Percentiles rank a stretch among this genome's conserved stretches.
Conservation (phyloP, 1,140 invertebrate genomes). For the Ostrea edulis region DNA sequence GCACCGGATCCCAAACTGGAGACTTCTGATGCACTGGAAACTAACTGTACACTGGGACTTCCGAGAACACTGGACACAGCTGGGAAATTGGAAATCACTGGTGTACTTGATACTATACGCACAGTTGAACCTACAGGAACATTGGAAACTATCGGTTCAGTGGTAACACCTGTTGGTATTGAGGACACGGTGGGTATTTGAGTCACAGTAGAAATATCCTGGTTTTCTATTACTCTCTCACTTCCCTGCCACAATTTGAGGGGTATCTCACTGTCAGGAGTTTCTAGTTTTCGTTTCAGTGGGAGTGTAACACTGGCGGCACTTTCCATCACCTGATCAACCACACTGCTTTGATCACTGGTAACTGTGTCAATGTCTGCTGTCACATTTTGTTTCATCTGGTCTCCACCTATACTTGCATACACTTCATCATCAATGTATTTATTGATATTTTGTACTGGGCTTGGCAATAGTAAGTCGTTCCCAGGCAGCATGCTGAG, state of each 20-base stretch:
- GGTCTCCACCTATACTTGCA: background rate
- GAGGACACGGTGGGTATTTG: background rate
- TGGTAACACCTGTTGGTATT: background rate
- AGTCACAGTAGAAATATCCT: constrained; percentile 1
- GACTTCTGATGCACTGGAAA: background rate
- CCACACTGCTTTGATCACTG: background rate
- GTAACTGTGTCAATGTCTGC: background rate
- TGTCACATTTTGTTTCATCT: background rate
- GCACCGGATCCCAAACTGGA: background rate
- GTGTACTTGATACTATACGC: background rate
- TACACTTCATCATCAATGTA: background rate
- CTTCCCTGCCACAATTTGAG: background rate
- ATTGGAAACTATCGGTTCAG: background rate
- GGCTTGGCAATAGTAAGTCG: background rate
- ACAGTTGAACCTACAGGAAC: background rate
- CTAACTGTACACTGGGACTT: background rate
- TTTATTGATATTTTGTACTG: constrained; percentile 18
- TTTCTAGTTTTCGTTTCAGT: constrained; percentile 19
- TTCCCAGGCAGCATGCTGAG: constrained; percentile 1
- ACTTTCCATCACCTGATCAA: background rate
- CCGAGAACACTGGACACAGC: background rate
- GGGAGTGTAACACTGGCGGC: background rate
- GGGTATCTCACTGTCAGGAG: background rate
- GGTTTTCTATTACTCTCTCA: background rate
- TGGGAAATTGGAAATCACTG: background rate